Evolutionary conservation across 2,888 invertebrate genomes (phyloP), one percentile per base, ranked within the genome.

Genomic region (Seira musarum): DNA sequence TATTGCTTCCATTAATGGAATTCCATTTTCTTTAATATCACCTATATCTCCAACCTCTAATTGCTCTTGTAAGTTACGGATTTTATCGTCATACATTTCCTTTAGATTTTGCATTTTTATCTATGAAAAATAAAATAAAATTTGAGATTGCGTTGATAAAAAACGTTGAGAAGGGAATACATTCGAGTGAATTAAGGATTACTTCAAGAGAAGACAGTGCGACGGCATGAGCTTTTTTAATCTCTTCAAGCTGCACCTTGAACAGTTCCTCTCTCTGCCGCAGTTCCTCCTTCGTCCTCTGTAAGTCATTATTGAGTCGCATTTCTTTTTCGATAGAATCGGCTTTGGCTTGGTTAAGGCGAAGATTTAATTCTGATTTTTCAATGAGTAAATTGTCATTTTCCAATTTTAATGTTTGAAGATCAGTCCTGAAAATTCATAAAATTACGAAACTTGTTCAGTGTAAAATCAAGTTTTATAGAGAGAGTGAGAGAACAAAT

Each of bases 341-440:
- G 15, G 83, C 71, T 79, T 85, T 85, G 6, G 68, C 17, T 72
- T 85, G 83, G 46, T 84, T 84, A 1, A 85, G 30, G 65, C 82
- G 79, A 10, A 85, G 49, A 8, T 63, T 61, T 8, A 85, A 49
- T 24, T 86, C 86, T 0, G 83, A 66, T 64, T 76, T 84, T 57
- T 86, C 86, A 21, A 83, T 69, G 0, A 69, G 57, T 46, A 86
- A 53, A 74, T 85, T 85, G 49, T 85, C 86, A 57, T 86, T 86
- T 74, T 86, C 86, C 13, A 85, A 10, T 46, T 82, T 83, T 53
- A 83, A 35, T 0, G 85, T 84, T 65, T 85, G 85, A 1, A 84
- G 24, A 53, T 85, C 86, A 71, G 83, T 85, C 61, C 86, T 86
- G 21, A 2, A 64, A 73, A 35, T 24, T 24, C 64, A 61, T 6